Percentiles rank a stretch among this genome's conserved stretches.
Conservation (phyloP, 2,113 vertebrate genomes). For the Origma solitaria region DNA sequence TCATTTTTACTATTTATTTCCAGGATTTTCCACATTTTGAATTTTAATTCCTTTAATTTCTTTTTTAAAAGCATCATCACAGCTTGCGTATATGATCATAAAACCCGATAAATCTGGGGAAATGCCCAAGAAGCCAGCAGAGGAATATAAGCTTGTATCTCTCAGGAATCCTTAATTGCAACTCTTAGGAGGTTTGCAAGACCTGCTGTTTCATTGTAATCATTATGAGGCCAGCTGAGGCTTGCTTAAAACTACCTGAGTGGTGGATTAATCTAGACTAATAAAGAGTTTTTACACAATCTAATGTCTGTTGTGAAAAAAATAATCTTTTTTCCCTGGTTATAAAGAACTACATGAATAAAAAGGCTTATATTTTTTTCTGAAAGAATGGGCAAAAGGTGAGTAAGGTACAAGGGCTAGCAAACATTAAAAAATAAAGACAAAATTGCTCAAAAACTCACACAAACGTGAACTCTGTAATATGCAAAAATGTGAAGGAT, state of each 20-base stretch:
- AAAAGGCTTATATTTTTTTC: slow-evolving; percentile 50
- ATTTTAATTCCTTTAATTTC: slow-evolving; percentile 13
- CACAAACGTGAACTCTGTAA: no score
- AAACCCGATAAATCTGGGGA: neutral
- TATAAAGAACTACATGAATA: slow-evolving; percentile 24
- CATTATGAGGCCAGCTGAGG: slow-evolving; percentile 30
- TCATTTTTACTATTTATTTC: neutral
- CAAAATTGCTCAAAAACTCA: slow-evolving; percentile 48
- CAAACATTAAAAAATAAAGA: slow-evolving; percentile 42
- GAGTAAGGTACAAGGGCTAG: neutral
- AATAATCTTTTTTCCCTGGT: slow-evolving; percentile 19
- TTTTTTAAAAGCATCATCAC: neutral
- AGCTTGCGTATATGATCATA: neutral
- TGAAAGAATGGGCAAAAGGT: neutral
- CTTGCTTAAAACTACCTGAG: slow-evolving; percentile 56
- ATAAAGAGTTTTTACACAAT: slow-evolving; percentile 53
- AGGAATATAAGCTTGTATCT: neutral
- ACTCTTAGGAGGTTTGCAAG: neutral
- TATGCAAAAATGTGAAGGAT: slow-evolving; percentile 41
- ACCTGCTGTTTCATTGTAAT: slow-evolving; percentile 37
- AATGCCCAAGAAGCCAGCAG: neutral
- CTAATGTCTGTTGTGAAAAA: slow-evolving; percentile 51
- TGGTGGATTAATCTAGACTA: slow-evolving; percentile 62
- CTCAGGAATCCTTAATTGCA: neutral
- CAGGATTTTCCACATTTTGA: neutral